Conservation (phyloP, 2,797 vertebrate species). For the Podarcis lilfordi region DNA sequence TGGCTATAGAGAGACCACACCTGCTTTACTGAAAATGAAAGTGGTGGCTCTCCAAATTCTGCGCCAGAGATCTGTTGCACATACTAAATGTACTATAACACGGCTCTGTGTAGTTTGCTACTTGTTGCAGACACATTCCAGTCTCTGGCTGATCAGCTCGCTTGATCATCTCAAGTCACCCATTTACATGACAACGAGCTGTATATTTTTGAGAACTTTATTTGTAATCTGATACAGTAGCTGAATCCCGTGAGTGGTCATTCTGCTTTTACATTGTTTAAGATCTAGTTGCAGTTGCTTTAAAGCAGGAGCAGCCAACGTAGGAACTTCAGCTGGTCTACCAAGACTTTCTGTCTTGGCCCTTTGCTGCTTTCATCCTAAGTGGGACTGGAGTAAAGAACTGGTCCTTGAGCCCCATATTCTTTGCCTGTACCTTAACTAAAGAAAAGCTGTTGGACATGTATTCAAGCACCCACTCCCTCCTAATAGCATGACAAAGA, state of each 20-base stretch:
- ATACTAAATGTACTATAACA: too few species aligned
- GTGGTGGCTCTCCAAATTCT: background rate
- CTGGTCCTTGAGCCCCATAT: too few species aligned
- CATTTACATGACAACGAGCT: background rate
- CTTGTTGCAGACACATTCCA: background rate
- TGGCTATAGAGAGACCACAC: background rate
- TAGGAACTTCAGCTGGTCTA: background rate
- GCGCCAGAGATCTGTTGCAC: rapidly evolving
- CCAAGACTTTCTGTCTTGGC: background rate
- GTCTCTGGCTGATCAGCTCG: background rate
- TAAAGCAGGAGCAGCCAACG: background rate
- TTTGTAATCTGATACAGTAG: background rate
- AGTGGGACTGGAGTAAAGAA: background rate
- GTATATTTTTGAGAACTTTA: background rate
- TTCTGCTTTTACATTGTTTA: background rate
- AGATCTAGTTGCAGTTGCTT: background rate
- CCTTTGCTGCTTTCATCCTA: background rate
- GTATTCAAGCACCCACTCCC: background rate
- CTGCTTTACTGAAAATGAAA: background rate
- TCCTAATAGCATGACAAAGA: background rate
- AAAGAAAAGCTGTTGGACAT: background rate
- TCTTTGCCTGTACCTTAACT: background rate
- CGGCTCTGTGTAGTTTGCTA: background rate
- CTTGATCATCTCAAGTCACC: background rate
- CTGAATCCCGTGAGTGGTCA: background rate